Evolutionary conservation across 2,113 vertebrate genomes (phyloP), one percentile per base, ranked within the genome.

Genomic region (Delphinus delphis): DNA sequence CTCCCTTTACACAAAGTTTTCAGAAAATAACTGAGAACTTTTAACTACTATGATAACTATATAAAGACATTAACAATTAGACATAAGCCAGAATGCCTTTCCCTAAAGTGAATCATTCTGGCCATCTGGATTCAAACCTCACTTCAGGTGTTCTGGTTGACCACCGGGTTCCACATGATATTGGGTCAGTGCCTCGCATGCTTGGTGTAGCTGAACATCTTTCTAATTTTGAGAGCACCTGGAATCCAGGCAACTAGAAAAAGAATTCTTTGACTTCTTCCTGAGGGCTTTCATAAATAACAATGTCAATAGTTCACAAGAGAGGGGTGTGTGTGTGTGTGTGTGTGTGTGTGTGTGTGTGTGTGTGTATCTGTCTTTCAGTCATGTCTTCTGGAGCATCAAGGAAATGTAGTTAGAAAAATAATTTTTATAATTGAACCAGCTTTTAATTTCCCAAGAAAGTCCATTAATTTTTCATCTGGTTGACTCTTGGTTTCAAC

Each of bases 191-290:
- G 62, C 36, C 38, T 88, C 18, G 7, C 91, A 67, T 90, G 80
- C n/a, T 87, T 88, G 7, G 9, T 77, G 26, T 71, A 92, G 68
- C 63, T 89, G 58, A 62, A 88, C 80, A 77, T 71, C 53, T 15
- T 88, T 97, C 63, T 96, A 38, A 67, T 68, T 70, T 65, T 70
- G 79, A 81, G 93, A 95, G 91, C 85, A 94, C 88, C 82, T 96
- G 93, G 58, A 79, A 70, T 89, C 47, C 63, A 96, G 82, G 50
- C 44, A 94, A 76, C 77, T 53, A 77, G 62, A 44, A 76, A 88
- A 71, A 63, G 3, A 93, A 87, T 55, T 80, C 17, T 53, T 88
- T 60, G 33, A 93, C 85, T 93, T 95, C 38, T 77, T 95, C 14
- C 41, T 63, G 63, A 91, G 10, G n/a, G 77, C 20, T 77, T 95